Evolutionary conservation across 2,888 invertebrate species (phyloP).

Genomic region (Entomobrya multifasciata): DNA sequence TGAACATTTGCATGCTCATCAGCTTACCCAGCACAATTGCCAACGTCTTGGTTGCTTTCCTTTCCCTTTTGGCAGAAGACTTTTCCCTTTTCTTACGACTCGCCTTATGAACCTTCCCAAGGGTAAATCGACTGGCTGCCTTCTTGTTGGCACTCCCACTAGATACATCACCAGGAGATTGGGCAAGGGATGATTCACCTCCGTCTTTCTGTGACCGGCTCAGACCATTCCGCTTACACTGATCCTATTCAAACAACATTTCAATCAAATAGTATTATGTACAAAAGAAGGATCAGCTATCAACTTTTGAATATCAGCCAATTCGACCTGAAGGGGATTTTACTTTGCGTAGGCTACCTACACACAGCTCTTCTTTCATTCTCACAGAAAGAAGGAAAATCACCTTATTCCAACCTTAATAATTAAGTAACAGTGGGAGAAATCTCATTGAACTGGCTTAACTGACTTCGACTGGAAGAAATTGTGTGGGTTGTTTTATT

Average conservation of each 20-base stretch:
- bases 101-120: constrained; percentile 96
- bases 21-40: constrained; percentile 97
- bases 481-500: too few relatives aligned
- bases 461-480: too few relatives aligned
- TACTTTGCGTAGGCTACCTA: too few relatives aligned
- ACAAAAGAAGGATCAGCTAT: neutral
- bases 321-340: neutral
- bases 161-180: constrained; percentile 66
- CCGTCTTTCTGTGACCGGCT: constrained; percentile 68
- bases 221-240: constrained; percentile 77
- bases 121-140: constrained; percentile 90
- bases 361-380: neutral
- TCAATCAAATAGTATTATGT: neutral
- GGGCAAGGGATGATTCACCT: constrained; percentile 68
- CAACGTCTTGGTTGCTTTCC: constrained; percentile 98
- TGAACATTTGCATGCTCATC: neutral
- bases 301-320: neutral
- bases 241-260: constrained; percentile 69
- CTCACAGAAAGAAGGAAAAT: too few relatives aligned
- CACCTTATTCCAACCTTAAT: too few relatives aligned
- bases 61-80: constrained; percentile 95
- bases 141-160: constrained; percentile 85
- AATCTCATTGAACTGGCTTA: neutral
- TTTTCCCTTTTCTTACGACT: constrained; percentile 97
- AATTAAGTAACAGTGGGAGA: neutral